Evolutionary conservation across 2,797 vertebrate genomes (phyloP), one percentile per base, ranked within the genome.

Genomic region (Xenentodon cancila): DNA sequence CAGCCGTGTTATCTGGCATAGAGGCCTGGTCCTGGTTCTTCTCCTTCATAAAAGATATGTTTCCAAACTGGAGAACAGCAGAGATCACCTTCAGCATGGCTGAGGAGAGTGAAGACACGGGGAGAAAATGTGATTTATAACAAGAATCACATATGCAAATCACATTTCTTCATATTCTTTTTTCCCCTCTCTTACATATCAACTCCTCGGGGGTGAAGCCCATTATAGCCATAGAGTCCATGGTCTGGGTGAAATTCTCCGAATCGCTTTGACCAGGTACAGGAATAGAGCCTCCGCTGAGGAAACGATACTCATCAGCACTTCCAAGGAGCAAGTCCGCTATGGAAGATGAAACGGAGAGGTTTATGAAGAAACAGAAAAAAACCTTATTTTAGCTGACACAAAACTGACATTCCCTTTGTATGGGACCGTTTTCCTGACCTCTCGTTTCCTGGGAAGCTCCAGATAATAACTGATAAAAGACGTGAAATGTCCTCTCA

Each of bases 1-100:
- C 96, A 42, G 96, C 96, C 68, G 96, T 97, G 91, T 97, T 95
- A 56, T 97, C 96, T 0, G 96, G 96, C 96, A 97, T 97, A 5
- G 96, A 96, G 12, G 96, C 96, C 79, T 97, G 96, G 66, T 97
- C 96, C 0, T 94, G 93, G 82, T 95, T 95, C 63, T 96, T 94
- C 68, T 97, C 96, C 57, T 94, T 95, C 53, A 90, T 92, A 81
- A 97, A 95, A 45, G 89, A 81, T 46, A 97, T 92, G 79, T 97
- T 97, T 20, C 96, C 96, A 32, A 97, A 97, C 90, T 97, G 96
- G 55, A 97, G 94, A 72, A 95, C 95, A 0, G 96, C 84, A 0
- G 96, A 97, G 61, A 96, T 94, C 65, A 94, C 93, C 85, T 94
- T 95, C 61, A 97, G 81, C 95, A 97, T 96, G 72, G 94, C 96